Base-by-base conservation (phyloP, 2,113 vertebrate genomes). In the Hippocampus comes region DNA sequence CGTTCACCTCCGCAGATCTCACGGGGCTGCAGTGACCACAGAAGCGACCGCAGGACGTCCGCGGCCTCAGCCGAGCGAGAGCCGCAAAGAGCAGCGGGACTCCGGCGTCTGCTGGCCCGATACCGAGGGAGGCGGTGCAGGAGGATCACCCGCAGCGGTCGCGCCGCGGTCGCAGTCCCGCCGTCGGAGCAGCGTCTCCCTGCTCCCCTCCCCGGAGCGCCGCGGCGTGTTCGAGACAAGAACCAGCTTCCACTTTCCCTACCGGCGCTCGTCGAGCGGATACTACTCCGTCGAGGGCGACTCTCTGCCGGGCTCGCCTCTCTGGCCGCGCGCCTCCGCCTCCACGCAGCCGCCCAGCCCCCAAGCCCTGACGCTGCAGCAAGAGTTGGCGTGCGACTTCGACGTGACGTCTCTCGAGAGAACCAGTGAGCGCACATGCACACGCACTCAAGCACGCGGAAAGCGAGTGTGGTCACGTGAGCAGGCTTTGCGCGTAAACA, bases 211-310 rank as follows among this genome's bases (percentile, higher is more conserved):
- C 9, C 80, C 90, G n/a, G 90, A 90, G 89, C 92, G 92, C 79
- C 93, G 93, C 2, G 87, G 84, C 64, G 94, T 91, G 46, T 94
- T 93, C 89, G 94, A 93, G 81, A 93, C 89, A 66, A 93, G 95
- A 81, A 94, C 94, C 60, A 83, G 93, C 73, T 95, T 92, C 90
- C 86, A 91, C 79, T 82, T 92, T 79, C 91, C 93, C 73, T 55
- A 20, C 20, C 94, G 94, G 75, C 94, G 95, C 79, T 92, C 93
- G 49, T 98, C 96, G 87, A 97, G 95, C 82, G 97, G 96, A 74
- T 97, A 97, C 92, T 96, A 95, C 91, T 97, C 97, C 82, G 93
- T 91, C 86, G 95, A 96, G 80, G 84, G 91, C 79, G 95, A 95
- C 85, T 95, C 94, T 10, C 34, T 81, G 67, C 91, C 91, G 82